These are phyloP conservation scores for Hypomesus transpacificus DNA, from an alignment of 2,113 vertebrate species.

Conservation along the genomic window DNA sequence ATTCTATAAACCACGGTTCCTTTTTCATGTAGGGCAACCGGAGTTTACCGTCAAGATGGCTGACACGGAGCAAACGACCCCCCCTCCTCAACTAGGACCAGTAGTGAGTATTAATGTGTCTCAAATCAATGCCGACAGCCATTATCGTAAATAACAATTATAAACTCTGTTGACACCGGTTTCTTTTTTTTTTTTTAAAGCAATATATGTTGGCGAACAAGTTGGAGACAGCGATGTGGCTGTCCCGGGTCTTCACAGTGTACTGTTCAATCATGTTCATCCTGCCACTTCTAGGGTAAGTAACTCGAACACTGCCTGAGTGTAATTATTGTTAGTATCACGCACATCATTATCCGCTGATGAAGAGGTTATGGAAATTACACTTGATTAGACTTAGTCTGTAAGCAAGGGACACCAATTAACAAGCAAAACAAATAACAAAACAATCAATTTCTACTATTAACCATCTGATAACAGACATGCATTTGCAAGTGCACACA, in stretches of 20 bases:
- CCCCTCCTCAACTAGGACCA: slow-evolving; percentile 58
- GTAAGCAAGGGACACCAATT: too few relatives aligned
- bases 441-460: too few relatives aligned
- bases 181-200: slow-evolving; percentile 68
- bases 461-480: too few relatives aligned
- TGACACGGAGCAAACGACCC: slow-evolving; percentile 62
- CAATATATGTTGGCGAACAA: slow-evolving; percentile 96
- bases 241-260: slow-evolving; percentile 94
- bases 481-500: too few relatives aligned
- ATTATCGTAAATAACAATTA: not conserved
- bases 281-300: slow-evolving; percentile 92
- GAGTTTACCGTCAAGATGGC: slow-evolving; percentile 62
- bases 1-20: not conserved
- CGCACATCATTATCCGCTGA: not conserved
- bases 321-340: not conserved
- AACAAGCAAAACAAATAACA: too few relatives aligned
- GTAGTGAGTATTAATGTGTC: slow-evolving; percentile 51
- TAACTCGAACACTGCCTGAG: slow-evolving; percentile 29
- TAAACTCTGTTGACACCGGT: slow-evolving; percentile 12
- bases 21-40: slow-evolving; percentile 25
- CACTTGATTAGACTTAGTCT: too few relatives aligned
- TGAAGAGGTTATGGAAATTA: too few relatives aligned
- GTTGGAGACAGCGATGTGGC: slow-evolving; percentile 97
- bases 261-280: slow-evolving; percentile 98
- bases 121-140: too few relatives aligned